phyloP scores from a whole-genome alignment of 1,140 invertebrate species.

The Heliconius hewitsoni region DNA sequence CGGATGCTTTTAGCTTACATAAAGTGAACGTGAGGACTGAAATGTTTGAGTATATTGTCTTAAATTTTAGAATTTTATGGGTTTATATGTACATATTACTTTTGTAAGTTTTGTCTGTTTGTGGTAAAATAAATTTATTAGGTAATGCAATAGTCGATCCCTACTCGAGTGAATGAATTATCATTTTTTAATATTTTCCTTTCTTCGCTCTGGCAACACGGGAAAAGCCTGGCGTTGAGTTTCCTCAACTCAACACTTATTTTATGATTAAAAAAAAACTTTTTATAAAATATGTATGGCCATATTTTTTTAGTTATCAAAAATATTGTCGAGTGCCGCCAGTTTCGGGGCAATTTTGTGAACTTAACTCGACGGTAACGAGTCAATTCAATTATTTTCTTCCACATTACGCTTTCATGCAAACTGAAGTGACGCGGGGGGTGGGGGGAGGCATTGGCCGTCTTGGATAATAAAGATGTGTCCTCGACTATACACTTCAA shows the following conservation, averaged over 20 bases:
- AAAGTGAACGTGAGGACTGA: conserved; percentile 24
- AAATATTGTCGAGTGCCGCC: not conserved
- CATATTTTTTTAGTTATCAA: too few relatives aligned
- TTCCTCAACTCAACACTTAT: too few relatives aligned
- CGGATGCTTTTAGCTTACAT: conserved; percentile 34
- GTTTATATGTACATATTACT: not conserved
- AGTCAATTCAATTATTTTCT: conserved; percentile 37
- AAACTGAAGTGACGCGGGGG: conserved; percentile 16
- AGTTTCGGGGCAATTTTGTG: conserved; percentile 5
- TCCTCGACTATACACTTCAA: conserved; percentile 17
- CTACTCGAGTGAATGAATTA: not conserved
- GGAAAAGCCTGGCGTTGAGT: too few relatives aligned
- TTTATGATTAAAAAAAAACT: too few relatives aligned
- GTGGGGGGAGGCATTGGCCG: not conserved
- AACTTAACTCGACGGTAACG: conserved; percentile 12
- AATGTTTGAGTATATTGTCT: conserved; percentile 11
- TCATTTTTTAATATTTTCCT: not conserved
- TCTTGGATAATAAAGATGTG: conserved; percentile 28
- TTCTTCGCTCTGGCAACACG: too few relatives aligned
- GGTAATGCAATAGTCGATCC: too few relatives aligned
- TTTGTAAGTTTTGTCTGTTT: not conserved
- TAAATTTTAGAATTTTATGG: not conserved
- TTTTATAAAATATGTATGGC: not conserved
- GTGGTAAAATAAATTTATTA: too few relatives aligned
- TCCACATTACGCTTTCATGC: conserved; percentile 34